Base-by-base conservation (phyloP, 2,113 vertebrate species). In the Proterorhinus semilunaris region DNA sequence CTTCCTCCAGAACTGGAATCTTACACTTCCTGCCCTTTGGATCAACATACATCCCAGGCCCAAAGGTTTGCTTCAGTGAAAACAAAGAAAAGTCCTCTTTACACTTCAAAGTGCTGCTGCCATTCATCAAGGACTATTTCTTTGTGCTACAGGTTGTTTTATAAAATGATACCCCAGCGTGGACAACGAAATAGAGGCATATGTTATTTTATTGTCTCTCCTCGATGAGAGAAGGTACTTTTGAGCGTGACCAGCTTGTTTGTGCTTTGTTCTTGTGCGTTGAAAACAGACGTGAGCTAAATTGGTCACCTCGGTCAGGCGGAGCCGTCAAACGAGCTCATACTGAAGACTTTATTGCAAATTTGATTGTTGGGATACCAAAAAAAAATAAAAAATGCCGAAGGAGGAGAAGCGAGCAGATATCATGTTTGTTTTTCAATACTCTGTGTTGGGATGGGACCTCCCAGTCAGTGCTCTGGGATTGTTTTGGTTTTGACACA, bases 1-100 rank as follows among this genome's bases (percentile, higher is more conserved):
- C 27, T 43, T 44, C 42, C 58, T 44, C 58, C 12, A 61, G 12
- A 43, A 43, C 12, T 7, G 36, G 55, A 12, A 43, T 58, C 10
- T 21, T 42, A 21, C 42, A 58, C 21, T 58, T 58, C 42, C 42
- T 61, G 58, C 12, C 13, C 58, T 44, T 61, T 61, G 45, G 42
- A 61, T 61, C 55, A 58, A 58, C 42, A 58, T 36, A 36, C 55
- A 42, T 58, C 55, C 55, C 5, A 42, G 55, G 55, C 55, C 55
- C 27, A 10, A 58, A 58, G 55, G 55, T 58, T 21, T 21, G 42
- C 55, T 27, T 58, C 13, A 58, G 27, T 21, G 27, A 13, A 36
- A 36, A 36, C 1, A 2, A 21, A 36, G 4, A 36, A 36, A 47
- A 47, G 46, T 47, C 46, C 7, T 42, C 10, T 58, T 53, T 58